These are phyloP conservation scores for Rotaria socialis DNA, from an alignment of 2,888 invertebrate genomes.

Conservation along the genomic window DNA sequence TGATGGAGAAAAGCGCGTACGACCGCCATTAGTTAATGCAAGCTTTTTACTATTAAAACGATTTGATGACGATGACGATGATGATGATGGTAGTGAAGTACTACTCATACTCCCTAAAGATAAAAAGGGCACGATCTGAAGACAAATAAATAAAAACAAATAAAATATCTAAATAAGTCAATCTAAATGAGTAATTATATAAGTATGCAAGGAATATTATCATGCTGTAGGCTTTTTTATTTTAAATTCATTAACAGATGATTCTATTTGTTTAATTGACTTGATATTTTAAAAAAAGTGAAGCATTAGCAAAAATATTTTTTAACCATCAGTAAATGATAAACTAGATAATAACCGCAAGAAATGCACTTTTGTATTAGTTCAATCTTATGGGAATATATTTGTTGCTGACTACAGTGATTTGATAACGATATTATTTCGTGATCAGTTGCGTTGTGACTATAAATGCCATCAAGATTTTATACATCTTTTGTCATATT, in stretches of 20 bases:
- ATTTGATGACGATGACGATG: background rate
- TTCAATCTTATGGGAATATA: background rate
- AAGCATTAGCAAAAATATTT: too few relatives aligned
- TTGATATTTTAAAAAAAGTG: too few relatives aligned
- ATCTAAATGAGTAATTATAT: background rate
- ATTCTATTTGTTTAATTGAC: too few relatives aligned
- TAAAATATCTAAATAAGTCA: background rate
- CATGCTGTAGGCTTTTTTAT: background rate
- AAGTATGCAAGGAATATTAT: background rate
- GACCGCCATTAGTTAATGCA: background rate
- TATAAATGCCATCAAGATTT: too few relatives aligned
- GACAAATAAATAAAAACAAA: background rate
- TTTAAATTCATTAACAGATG: too few relatives aligned
- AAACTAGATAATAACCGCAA: background rate
- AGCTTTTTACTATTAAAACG: background rate
- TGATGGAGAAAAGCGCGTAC: background rate
- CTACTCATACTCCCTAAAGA: background rate
- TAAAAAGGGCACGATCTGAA: background rate
- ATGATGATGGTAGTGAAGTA: background rate
- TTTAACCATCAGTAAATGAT: too few relatives aligned
- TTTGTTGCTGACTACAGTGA: background rate
- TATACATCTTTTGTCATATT: too few relatives aligned
- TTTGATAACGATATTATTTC: background rate
- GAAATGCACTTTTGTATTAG: background rate
- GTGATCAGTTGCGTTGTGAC: background rate